A percentile compares a stretch with the other conserved stretches of the same genome.
These are phyloP conservation scores for Rosalia funebris DNA, from an alignment of 2,888 invertebrate species.

Conservation along the genomic window DNA sequence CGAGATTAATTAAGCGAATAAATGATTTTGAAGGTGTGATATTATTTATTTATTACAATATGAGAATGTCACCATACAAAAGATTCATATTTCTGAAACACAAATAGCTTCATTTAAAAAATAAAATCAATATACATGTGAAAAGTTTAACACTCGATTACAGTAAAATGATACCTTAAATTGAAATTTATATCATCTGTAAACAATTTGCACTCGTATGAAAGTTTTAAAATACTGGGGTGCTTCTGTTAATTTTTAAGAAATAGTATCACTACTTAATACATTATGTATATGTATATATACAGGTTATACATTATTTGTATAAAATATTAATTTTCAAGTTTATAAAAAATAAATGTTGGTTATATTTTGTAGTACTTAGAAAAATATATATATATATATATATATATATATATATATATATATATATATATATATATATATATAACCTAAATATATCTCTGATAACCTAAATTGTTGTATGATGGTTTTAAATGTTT, in stretches of 20 bases:
- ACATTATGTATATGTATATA: not conserved
- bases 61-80: not conserved
- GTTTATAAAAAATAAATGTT: not conserved
- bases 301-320: slow-evolving; percentile 2
- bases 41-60: not conserved
- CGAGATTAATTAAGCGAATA: too few species aligned
- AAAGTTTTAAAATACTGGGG: not conserved
- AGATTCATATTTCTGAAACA: not conserved
- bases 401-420: too few species aligned
- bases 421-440: too few species aligned
- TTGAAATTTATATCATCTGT: not conserved
- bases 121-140: not conserved
- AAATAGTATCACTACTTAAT: not conserved
- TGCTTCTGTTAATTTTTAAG: not conserved
- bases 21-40: too few species aligned
- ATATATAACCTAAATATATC: too few species aligned
- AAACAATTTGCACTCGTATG: not conserved
- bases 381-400: not conserved
- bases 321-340: not conserved
- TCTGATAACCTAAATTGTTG: too few species aligned
- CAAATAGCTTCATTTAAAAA: not conserved
- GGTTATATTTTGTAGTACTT: not conserved
- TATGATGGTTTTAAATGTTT: too few species aligned
- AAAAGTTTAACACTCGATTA: not conserved
- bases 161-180: not conserved